Base-by-base conservation (phyloP, 1,140 invertebrate genomes). In the Subanguina moxae region DNA sequence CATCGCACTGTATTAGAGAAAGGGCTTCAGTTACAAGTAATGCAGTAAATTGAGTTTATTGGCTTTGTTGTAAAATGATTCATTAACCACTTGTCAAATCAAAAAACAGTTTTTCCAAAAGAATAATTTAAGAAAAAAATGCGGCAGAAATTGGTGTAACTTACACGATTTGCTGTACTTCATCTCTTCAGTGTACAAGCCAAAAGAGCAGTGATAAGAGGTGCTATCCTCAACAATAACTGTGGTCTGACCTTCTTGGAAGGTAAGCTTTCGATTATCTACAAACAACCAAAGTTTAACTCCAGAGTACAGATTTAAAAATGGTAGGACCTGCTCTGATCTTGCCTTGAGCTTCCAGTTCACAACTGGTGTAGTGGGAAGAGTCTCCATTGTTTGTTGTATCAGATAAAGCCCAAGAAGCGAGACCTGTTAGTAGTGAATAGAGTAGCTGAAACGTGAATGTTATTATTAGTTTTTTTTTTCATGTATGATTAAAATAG, bases 201-300 rank as follows among this genome's bases (percentile, higher is more conserved):
- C 80, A 46, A 82, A 67, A 3, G 80, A 82, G 67, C 80, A 82
- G 52, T 82, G 79, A 61, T 82, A 82, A 28, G 74, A 78, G 7
- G 80, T 80, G 11, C 78, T 77, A 56, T 82, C 80, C 46, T 82
- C 72, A 25, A 82, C 70, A 19, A 80, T 65, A 17, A 82, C 71
- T 17, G 74, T 76, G 17, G 80, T 82, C 43, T 66, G 65, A 45
- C 78, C 78, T 21, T 57, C 68, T 19, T 71, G 67, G 65, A 82
- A 78, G 21, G 48, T 62, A 3, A 81, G 48, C 64, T 82, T 81
- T 27, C 78, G 52, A 57, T 82, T 81, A 25, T 82, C 78, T 77
- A 67, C 43, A 78, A 30, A 23, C 15, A 19, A 9, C 71, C n/a
- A 45, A 8, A 72, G 21, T 48, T 64, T 23, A 70, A 52, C 1